These are phyloP conservation scores for Conus canariensis DNA, from an alignment of 2,888 invertebrate species.

Conservation along the genomic window DNA sequence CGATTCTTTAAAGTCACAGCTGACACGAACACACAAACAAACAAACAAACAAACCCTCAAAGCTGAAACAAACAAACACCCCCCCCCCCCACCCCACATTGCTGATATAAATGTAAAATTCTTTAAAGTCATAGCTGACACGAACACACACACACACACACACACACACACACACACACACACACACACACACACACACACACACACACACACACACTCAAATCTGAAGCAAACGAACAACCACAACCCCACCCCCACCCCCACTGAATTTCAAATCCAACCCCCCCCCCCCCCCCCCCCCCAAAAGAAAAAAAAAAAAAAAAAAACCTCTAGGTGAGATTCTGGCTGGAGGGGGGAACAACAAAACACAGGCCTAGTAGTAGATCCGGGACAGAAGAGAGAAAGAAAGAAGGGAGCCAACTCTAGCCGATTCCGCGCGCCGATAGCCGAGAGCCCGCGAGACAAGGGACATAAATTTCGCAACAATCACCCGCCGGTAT, in stretches of 20 bases:
- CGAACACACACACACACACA: neutral
- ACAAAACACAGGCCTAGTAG: no score
- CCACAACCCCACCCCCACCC: no score
- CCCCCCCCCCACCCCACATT: neutral
- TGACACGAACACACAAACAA: neutral
- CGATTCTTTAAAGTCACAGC: no score
- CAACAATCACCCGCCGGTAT: constrained; percentile 20
- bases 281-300: no score
- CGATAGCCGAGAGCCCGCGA: neutral
- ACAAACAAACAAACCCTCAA: neutral
- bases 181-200: no score
- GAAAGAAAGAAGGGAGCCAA: neutral
- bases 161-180: neutral
- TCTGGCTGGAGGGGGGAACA: no score
- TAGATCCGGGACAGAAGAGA: neutral
- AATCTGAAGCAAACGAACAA: neutral
- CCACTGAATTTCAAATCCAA: no score
- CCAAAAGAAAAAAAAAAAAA: neutral
- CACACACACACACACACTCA: no score
- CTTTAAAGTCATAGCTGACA: neutral
- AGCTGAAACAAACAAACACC: neutral
- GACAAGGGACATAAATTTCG: constrained; percentile 27
- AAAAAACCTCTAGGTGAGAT: neutral
- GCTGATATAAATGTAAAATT: neutral
- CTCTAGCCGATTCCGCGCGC: neutral